phyloP scores from a whole-genome alignment of 2,888 invertebrate species.

The Tuta absoluta region DNA sequence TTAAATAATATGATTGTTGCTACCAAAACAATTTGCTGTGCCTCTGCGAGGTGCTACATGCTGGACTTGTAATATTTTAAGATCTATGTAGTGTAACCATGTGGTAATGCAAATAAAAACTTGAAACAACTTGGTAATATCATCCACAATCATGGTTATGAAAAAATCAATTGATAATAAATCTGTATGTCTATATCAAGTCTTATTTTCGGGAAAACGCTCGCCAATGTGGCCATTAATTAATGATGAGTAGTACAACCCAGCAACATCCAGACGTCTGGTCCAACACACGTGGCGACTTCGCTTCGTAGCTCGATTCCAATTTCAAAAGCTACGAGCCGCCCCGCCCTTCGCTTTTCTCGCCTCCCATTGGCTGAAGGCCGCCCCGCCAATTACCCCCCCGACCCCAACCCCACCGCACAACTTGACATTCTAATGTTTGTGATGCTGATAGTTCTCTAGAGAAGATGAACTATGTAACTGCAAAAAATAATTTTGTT shows the following conservation, averaged over 20 bases:
- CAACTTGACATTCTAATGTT: conserved; percentile 79
- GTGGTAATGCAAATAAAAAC: no score
- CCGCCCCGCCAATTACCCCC: conserved; percentile 75
- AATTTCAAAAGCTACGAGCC: conserved; percentile 59
- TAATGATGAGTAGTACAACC: not conserved
- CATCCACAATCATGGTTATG: no score
- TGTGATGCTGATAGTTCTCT: conserved; percentile 54
- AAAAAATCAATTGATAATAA: no score
- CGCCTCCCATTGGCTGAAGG: conserved; percentile 63
- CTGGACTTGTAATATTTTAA: no score
- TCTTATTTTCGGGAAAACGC: not conserved
- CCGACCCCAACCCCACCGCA: conserved; percentile 58
- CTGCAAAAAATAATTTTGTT: not conserved
- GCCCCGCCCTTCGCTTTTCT: conserved; percentile 59
- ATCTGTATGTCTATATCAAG: not conserved
- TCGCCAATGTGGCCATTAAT: not conserved
- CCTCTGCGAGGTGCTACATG: no score
- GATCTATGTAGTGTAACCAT: no score
- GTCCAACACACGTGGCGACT: conserved; percentile 53
- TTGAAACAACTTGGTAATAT: no score
- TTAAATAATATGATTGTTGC: no score
- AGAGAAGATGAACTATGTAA: not conserved
- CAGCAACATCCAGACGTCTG: conserved; percentile 11
- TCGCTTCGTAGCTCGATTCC: conserved; percentile 73
- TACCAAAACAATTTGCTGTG: no score